Conservation (phyloP, 1,140 invertebrate genomes). For the Hesperophylax magnus region DNA sequence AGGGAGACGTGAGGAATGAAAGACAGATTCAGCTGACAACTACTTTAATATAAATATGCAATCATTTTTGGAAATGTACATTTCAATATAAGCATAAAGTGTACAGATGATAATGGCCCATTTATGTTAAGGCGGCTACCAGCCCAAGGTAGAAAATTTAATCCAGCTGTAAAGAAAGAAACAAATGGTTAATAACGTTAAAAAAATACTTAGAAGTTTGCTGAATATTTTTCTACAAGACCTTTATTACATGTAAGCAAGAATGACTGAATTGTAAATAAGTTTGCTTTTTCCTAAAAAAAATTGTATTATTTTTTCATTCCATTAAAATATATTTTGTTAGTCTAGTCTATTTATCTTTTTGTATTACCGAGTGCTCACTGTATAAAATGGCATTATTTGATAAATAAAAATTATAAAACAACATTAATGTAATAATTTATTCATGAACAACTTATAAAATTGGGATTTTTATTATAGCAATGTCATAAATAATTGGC, state of each 20-base stretch:
- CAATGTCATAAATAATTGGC: no score
- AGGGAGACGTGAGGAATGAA: constrained; percentile 37
- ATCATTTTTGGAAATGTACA: constrained; percentile 39
- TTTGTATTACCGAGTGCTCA: neutral
- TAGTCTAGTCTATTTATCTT: neutral
- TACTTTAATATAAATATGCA: constrained; percentile 55
- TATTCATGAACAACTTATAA: no score
- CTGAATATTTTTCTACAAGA: no score
- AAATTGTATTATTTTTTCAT: no score
- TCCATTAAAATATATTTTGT: no score
- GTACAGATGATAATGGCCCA: constrained; percentile 35
- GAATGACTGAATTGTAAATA: no score
- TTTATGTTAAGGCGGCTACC: constrained; percentile 50
- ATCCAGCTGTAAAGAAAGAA: constrained; percentile 53
- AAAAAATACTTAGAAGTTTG: no score
- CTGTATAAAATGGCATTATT: no score
- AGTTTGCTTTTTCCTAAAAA: no score
- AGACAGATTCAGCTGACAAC: constrained; percentile 42
- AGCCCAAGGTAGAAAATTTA: constrained; percentile 36
- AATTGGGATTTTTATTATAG: no score
- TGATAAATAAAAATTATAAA: neutral
- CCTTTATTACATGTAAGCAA: no score
- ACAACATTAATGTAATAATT: neutral
- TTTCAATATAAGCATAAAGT: constrained; percentile 31
- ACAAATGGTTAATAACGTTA: no score